Percentiles rank a stretch among this genome's conserved stretches.
These are phyloP conservation scores for Palloptera scutellata DNA, from an alignment of 2,888 invertebrate species.

Conservation along the genomic window DNA sequence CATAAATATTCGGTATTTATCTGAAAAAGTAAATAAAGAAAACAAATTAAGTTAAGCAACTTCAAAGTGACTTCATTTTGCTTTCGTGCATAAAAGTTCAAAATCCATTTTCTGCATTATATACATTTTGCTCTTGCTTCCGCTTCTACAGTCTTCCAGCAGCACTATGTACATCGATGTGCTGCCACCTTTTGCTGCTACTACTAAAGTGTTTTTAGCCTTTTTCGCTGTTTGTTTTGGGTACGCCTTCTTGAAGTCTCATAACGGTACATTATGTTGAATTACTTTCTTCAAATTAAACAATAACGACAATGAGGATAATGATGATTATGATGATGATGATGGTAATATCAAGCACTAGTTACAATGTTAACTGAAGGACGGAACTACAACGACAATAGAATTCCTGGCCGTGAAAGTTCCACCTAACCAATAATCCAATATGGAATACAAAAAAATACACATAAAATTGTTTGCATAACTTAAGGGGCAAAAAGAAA, in stretches of 20 bases:
- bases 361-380: constrained; percentile 1
- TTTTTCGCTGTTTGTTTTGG: constrained; percentile 8
- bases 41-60: no score
- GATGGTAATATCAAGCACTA: neutral
- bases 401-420: neutral
- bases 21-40: no score
- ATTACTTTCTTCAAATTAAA: constrained; percentile 18
- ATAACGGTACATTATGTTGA: constrained; percentile 30
- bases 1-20: no score
- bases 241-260: constrained; percentile 32
- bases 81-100: no score
- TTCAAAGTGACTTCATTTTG: no score
- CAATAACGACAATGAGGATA: neutral
- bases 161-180: no score
- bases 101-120: no score
- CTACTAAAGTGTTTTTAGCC: no score
- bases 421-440: constrained; percentile 8
- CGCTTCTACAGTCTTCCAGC: no score
- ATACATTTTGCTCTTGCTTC: no score
- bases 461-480: constrained; percentile 17
- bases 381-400: neutral
- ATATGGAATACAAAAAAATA: neutral
- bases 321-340: neutral
- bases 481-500: constrained; percentile 7
- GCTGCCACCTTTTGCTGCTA: no score